These are phyloP conservation scores for Atlantisia rogersi DNA, from an alignment of 2,113 vertebrate genomes.

Conservation along the genomic window DNA sequence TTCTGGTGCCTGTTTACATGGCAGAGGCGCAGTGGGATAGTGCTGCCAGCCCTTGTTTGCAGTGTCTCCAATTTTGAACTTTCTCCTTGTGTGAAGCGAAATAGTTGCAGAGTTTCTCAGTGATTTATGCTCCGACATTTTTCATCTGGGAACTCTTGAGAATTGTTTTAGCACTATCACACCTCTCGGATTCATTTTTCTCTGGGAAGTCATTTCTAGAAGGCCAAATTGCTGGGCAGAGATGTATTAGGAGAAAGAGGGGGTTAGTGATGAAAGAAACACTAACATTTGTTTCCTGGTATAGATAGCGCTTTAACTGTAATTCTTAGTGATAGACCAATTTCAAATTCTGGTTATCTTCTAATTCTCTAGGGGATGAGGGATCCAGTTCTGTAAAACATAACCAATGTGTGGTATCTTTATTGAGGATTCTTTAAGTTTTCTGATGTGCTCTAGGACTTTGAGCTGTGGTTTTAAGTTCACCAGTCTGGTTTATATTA, in stretches of 20 bases:
- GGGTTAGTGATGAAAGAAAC: neutral
- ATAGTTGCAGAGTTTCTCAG: neutral
- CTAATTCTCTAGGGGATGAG: neutral
- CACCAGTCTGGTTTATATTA: neutral
- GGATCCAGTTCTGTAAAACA: neutral
- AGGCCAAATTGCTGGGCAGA: neutral
- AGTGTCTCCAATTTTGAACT: neutral
- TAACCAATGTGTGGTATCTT: neutral
- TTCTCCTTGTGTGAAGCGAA: neutral
- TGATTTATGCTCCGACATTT: slow-evolving; percentile 32
- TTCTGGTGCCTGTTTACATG: neutral
- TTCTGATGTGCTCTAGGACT: neutral
- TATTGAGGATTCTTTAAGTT: neutral
- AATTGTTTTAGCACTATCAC: slow-evolving; percentile 42
- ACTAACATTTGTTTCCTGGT: neutral
- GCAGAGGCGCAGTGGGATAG: accelerated
- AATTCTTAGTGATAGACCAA: neutral
- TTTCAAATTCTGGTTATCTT: neutral
- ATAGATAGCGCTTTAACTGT: neutral
- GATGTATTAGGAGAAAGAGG: neutral
- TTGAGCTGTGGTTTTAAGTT: neutral
- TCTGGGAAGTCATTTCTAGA: neutral
- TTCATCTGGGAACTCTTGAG: slow-evolving; percentile 34
- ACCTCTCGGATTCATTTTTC: slow-evolving; percentile 6
- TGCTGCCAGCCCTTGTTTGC: neutral